These are phyloP conservation scores for Chroicocephalus ridibundus DNA, from an alignment of 2,113 vertebrate species.

Conservation along the genomic window DNA sequence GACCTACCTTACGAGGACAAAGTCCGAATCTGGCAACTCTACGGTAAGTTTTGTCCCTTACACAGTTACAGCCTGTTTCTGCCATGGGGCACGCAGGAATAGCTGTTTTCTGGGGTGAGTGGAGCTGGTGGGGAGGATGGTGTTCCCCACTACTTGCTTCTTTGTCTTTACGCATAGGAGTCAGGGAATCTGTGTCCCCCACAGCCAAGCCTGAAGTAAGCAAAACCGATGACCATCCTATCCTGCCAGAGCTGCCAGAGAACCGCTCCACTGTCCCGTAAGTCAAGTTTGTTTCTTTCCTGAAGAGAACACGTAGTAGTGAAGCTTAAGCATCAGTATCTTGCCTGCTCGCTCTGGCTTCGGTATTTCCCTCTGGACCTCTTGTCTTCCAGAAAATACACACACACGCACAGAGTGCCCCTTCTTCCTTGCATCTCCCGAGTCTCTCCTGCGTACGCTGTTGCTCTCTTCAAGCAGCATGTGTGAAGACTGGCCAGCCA, in stretches of 20 bases:
- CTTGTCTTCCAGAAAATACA: not conserved
- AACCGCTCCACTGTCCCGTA: constrained; percentile 85
- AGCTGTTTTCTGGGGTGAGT: not conserved
- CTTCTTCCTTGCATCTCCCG: not conserved
- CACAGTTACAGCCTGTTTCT: rapidly evolving
- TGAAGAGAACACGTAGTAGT: not conserved
- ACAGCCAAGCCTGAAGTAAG: constrained; percentile 79
- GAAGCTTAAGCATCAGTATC: not conserved
- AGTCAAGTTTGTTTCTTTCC: constrained; percentile 62
- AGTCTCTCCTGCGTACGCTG: not conserved
- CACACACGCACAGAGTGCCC: not conserved
- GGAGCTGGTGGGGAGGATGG: not conserved
- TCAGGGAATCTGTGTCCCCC: constrained; percentile 91
- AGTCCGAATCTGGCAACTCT: constrained; percentile 94
- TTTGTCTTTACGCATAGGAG: constrained; percentile 72
- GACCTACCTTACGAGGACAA: constrained; percentile 92
- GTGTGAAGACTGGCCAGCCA: not conserved
- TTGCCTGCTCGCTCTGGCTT: not conserved
- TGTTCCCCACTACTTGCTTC: not conserved
- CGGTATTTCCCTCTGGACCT: not conserved
- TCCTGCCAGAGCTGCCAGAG: constrained; percentile 85
- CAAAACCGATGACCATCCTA: constrained; percentile 81
- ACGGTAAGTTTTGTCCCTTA: constrained; percentile 74
- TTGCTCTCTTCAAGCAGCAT: not conserved
- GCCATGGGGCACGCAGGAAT: not conserved